These are phyloP conservation scores for Hyles vespertilio DNA, from an alignment of 1,140 invertebrate species.

Conservation along the genomic window DNA sequence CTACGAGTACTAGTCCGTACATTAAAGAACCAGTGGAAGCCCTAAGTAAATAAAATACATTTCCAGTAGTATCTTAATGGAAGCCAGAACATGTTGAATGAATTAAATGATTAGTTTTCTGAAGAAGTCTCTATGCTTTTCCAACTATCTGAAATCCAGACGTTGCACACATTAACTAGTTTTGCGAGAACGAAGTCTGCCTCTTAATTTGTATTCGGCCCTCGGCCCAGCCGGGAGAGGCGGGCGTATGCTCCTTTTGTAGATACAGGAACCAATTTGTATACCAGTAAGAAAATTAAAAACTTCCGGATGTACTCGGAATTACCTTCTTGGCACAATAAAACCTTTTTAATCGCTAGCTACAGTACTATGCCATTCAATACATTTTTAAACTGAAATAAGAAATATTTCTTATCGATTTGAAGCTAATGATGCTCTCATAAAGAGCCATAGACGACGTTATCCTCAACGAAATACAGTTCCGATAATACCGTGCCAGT, in stretches of 20 bases:
- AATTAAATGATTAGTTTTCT: slow-evolving; percentile 16
- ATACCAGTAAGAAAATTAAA: slow-evolving; percentile 62
- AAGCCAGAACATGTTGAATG: too few species aligned
- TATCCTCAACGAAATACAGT: too few species aligned
- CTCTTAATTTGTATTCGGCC: slow-evolving; percentile 61
- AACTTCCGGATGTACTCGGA: slow-evolving; percentile 41
- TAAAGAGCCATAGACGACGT: too few species aligned
- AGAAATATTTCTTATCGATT: too few species aligned
- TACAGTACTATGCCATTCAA: too few species aligned
- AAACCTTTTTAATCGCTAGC: background rate
- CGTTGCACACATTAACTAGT: slow-evolving; percentile 49
- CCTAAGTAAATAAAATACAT: too few species aligned
- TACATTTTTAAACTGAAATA: too few species aligned
- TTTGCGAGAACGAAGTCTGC: slow-evolving; percentile 41
- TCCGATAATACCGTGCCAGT: too few species aligned
- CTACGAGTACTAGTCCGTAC: too few species aligned
- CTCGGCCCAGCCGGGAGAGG: slow-evolving; percentile 37
- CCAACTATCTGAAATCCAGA: slow-evolving; percentile 38
- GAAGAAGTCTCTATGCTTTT: slow-evolving; percentile 16
- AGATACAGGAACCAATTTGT: slow-evolving; percentile 64
- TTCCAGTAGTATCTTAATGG: too few species aligned
- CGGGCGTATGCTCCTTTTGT: slow-evolving; percentile 48
- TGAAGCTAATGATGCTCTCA: too few species aligned
- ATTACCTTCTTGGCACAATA: slow-evolving; percentile 22
- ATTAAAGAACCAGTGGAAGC: too few species aligned